Evolutionary conservation across 2,797 vertebrate species (phyloP), one percentile per base, ranked within the genome.

Genomic region (Acanthurus leucopareius): DNA sequence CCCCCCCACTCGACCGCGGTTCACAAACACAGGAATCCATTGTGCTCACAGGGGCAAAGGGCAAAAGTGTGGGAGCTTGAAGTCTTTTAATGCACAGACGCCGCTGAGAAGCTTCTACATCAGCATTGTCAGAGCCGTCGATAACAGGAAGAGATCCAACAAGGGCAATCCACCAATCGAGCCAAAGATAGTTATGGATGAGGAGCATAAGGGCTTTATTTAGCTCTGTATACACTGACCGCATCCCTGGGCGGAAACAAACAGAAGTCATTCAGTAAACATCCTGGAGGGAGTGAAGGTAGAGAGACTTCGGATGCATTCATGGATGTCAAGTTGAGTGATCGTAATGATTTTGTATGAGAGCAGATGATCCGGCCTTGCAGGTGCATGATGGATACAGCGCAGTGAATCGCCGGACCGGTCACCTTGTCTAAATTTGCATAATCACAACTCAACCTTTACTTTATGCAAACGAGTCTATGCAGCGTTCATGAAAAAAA

Each of bases 21-120:
- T 71, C 69, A 32, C 44, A 10, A 35, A 35, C 10, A 4, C 71
- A 51, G 42, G 17, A 60, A 3, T 32, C 49, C n/a, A 13, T 68
- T 32, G 38, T 8, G 42, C 20, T 61, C 56, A 5, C 0, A 1
- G 77, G 69, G 64, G 54, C 79, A 87, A 56, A 80, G 79, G 79
- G 1, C 74, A 72, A 25, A 75, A 2, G 10, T 19, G 56, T 40
- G 56, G n/a, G 22, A 32, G 53, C 54, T 22, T 3, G 22, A 58
- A 8, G n/a, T 66, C 65, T 64, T 74, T 42, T 42, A 75, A 87
- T 65, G 17, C 32, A 71, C 68, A 51, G 54, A 63, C 32, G 4
- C 65, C 4, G 17, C n/a, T 13, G 61, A 47, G 22, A 25, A 54
- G 22, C 72, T 7, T 63, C 38, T 59, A 2, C 16, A 69, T 65